Evolutionary conservation across 2,113 vertebrate species (phyloP), one percentile per base, ranked within the genome.

Genomic region (Oxyura jamaicensis): DNA sequence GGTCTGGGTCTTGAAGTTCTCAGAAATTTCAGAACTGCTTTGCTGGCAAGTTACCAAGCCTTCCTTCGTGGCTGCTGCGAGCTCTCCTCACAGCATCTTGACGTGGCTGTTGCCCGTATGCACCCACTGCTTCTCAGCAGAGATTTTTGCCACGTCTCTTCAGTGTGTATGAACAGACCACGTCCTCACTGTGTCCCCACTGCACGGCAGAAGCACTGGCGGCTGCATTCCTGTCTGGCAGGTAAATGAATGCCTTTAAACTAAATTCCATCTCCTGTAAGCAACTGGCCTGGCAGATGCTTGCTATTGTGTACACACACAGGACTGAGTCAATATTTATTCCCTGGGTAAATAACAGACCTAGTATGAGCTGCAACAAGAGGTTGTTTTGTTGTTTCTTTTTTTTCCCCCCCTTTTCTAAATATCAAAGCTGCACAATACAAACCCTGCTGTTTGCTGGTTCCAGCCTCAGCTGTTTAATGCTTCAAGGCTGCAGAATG

Each of bases 311-410:
- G 92, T 95, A 96, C 91, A 95, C 93, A 94, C 53, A 29, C 46
- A 74, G 71, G 71, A 3, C 92, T 85, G 77, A 92, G 91, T 93
- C 93, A 96, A 88, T 96, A 96, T 96, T 97, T 96, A 67, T 80
- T 82, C 76, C 63, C 74, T 59, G 75, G 77, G n/a, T 93, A 80
- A 96, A 95, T 63, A 95, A 41, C 86, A 93, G 86, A 39, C 67
- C 36, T 46, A 22, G 50, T 87, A 75, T 84, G 72, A 95, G 86
- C 84, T 88, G 77, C 89, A 95, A 53, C 36, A 65, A 79, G 85
- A 85, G 52, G 11, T 50, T 50, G 11, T 48, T 48, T 48, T 48
- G 16, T 21, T 18, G 28, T 29, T 18, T 19, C 46, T 22, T 42
- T 50, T 39, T 62, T 71, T 66, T 46, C 22, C 4, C 1, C 25